phyloP scores from a whole-genome alignment of 2,113 vertebrate genomes.

The Terrapene triunguis region DNA sequence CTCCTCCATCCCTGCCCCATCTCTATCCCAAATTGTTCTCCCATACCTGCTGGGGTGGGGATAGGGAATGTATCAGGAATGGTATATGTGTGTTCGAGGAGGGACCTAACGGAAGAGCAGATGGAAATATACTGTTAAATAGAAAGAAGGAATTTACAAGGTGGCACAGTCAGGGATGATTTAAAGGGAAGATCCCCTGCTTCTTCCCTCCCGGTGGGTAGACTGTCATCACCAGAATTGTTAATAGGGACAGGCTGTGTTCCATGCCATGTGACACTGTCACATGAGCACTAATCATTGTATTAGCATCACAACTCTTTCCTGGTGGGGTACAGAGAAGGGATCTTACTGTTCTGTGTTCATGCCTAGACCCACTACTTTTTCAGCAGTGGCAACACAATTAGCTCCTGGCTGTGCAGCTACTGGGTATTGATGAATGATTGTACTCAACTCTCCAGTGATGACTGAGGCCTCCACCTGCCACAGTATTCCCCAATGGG shows the following conservation, averaged over 20 bases:
- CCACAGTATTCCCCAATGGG: not conserved
- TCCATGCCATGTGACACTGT: not conserved
- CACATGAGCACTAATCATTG: not conserved
- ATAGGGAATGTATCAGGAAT: not conserved
- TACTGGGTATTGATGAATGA: not conserved
- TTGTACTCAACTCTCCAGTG: not conserved
- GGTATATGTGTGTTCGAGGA: rapidly evolving
- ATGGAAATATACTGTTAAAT: not conserved
- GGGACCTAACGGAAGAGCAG: rapidly evolving
- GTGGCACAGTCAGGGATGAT: not conserved
- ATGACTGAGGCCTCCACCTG: not conserved
- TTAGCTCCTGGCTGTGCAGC: not conserved
- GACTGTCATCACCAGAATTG: not conserved
- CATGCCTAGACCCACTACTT: not conserved
- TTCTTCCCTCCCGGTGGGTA: not conserved
- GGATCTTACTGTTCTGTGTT: not conserved
- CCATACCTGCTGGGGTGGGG: rapidly evolving
- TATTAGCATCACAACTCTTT: not conserved
- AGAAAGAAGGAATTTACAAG: not conserved
- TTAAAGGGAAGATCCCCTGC: not conserved
- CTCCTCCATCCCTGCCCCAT: not conserved
- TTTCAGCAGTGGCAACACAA: not conserved
- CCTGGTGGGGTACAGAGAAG: not conserved
- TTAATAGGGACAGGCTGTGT: not conserved
- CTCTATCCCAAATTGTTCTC: not conserved